phyloP scores from a whole-genome alignment of 2,797 vertebrate genomes.

The Cynodonichthys magdalenae region DNA sequence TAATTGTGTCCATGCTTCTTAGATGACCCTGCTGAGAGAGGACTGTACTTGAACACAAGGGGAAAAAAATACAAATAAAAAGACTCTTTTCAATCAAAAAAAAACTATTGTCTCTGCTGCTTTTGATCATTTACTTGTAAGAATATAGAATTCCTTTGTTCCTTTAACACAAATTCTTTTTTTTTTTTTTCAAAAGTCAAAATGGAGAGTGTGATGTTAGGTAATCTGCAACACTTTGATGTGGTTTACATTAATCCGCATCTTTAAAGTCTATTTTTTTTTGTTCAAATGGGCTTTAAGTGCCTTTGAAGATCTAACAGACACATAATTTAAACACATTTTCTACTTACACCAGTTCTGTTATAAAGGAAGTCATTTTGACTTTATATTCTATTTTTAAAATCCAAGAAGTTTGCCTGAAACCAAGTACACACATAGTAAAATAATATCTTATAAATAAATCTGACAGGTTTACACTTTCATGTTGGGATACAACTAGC shows the following conservation, averaged over 20 bases:
- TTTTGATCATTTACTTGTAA: constrained; percentile 20
- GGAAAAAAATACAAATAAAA: constrained; percentile 71
- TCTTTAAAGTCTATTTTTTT: constrained; percentile 13
- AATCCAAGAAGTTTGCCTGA: too few relatives aligned
- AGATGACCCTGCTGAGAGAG: constrained; percentile 78
- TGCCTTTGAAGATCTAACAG: constrained; percentile 37
- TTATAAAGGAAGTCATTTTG: too few relatives aligned
- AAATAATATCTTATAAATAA: too few relatives aligned
- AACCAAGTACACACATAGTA: too few relatives aligned
- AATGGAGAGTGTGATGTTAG: not conserved
- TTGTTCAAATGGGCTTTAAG: constrained; percentile 9
- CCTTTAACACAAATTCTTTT: too few relatives aligned
- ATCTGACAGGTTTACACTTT: too few relatives aligned
- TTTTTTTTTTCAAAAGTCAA: constrained; percentile 2
- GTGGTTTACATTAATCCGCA: constrained; percentile 22
- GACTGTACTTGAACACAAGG: constrained; percentile 79
- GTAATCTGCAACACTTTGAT: constrained; percentile 26
- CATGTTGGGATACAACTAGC: too few relatives aligned
- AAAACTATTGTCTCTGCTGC: constrained; percentile 26
- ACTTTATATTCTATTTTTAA: too few relatives aligned
- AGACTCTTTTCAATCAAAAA: constrained; percentile 78
- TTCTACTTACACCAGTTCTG: too few relatives aligned
- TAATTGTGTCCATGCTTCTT: constrained; percentile 79
- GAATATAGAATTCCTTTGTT: too few relatives aligned
- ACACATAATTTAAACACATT: not conserved